These are phyloP conservation scores for Invenusta paracnida DNA, from an alignment of 2,888 invertebrate genomes.

Conservation along the genomic window DNA sequence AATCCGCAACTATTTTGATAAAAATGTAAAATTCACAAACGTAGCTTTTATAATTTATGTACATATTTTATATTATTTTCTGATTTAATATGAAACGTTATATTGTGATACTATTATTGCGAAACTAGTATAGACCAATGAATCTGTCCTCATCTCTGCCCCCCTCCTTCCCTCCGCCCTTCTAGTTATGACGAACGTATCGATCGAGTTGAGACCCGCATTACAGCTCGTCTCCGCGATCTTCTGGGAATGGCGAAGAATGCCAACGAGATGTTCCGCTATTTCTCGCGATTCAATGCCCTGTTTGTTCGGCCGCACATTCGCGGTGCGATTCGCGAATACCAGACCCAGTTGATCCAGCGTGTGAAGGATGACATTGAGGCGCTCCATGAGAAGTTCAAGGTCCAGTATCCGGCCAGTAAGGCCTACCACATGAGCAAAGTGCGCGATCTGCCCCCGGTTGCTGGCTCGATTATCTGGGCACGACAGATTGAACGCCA, in stretches of 20 bases:
- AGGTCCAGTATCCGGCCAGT: slow-evolving; percentile 90
- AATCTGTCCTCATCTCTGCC: too few relatives aligned
- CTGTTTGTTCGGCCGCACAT: slow-evolving; percentile 97
- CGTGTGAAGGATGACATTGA: slow-evolving; percentile 98
- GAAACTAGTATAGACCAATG: too few relatives aligned
- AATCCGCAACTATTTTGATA: background rate
- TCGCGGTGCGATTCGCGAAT: slow-evolving; percentile 94
- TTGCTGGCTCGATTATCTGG: slow-evolving; percentile 97
- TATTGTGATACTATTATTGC: too few relatives aligned
- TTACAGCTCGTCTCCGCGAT: slow-evolving; percentile 91
- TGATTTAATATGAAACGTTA: too few relatives aligned
- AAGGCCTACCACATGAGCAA: slow-evolving; percentile 85
- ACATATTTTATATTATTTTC: too few relatives aligned
- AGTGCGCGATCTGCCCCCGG: slow-evolving; percentile 87
- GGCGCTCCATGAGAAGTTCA: slow-evolving; percentile 92
- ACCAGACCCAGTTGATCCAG: slow-evolving; percentile 96
- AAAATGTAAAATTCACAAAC: background rate
- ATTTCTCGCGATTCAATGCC: slow-evolving; percentile 92
- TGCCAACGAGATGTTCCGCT: slow-evolving; percentile 99
- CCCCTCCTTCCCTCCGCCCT: too few relatives aligned
- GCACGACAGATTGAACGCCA: slow-evolving; percentile 91
- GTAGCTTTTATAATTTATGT: too few relatives aligned
- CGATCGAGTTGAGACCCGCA: slow-evolving; percentile 92
- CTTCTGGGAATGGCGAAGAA: slow-evolving; percentile 96
- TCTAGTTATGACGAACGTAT: slow-evolving; percentile 96